Evolutionary conservation across 2,797 vertebrate genomes (phyloP).

Genomic region (Chloroceryle inda): DNA sequence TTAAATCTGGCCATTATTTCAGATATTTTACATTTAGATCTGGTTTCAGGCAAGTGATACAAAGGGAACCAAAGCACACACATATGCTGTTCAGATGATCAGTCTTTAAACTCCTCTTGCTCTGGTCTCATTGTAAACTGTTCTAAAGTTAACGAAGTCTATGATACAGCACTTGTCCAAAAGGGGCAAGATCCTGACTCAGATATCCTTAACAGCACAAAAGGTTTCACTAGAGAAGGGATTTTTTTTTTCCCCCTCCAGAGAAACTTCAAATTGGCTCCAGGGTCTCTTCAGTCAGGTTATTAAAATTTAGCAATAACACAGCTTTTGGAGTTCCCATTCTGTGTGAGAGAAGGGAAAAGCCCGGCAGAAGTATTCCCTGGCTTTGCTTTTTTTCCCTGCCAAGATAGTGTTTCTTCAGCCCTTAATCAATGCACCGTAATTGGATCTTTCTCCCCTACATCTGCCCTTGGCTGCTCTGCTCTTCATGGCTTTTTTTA

Average conservation of each 20-base stretch:
- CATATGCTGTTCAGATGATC: neutral
- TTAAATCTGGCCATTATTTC: neutral
- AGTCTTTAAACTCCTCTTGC: neutral
- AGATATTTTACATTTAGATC: neutral
- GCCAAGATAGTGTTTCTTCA: neutral
- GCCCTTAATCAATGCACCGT: neutral
- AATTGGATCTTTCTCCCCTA: neutral
- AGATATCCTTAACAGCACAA: neutral
- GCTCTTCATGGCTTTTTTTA: neutral
- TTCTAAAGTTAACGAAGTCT: neutral
- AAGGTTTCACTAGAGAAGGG: neutral
- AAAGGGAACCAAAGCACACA: neutral
- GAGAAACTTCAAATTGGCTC: neutral
- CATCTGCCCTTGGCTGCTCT: neutral
- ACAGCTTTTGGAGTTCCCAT: neutral
- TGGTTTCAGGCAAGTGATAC: fast-evolving
- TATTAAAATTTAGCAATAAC: neutral
- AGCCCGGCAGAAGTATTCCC: neutral
- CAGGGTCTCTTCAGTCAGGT: neutral
- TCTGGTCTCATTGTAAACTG: neutral
- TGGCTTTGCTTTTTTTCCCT: neutral
- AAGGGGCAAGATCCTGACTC: neutral
- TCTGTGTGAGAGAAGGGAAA: neutral
- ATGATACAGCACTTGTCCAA: neutral
- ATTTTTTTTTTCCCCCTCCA: neutral